Percentiles rank a stretch among this genome's conserved stretches.
phyloP scores from a whole-genome alignment of 1,140 invertebrate species.

The Micrasema minimum region DNA sequence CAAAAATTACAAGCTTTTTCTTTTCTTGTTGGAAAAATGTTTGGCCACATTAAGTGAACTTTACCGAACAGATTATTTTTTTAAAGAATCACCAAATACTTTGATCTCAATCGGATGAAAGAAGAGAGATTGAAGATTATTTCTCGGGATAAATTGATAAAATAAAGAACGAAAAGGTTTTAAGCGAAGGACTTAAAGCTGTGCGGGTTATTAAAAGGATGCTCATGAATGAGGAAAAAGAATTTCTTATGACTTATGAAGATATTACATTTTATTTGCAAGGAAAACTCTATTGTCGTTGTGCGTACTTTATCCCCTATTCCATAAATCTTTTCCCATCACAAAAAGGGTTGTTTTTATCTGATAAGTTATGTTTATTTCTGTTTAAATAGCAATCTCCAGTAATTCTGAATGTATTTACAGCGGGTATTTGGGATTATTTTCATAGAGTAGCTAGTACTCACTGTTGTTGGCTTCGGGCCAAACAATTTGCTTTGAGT shows the following conservation, averaged over 20 bases:
- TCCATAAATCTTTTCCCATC: constrained; percentile 16
- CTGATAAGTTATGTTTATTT: constrained; percentile 31
- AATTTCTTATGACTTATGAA: constrained; percentile 16
- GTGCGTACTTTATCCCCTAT: constrained; percentile 10
- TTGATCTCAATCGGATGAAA: constrained; percentile 25
- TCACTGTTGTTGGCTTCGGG: neutral
- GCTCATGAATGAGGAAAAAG: neutral
- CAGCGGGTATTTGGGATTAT: constrained; percentile 16
- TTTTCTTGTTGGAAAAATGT: too few relatives aligned
- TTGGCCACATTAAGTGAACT: too few relatives aligned
- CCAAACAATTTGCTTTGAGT: constrained; percentile 28
- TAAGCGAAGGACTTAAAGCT: constrained; percentile 18
- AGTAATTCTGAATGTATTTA: constrained; percentile 33
- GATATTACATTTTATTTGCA: constrained; percentile 28
- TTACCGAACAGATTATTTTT: too few relatives aligned
- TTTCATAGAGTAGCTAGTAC: constrained; percentile 10
- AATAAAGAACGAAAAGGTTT: constrained; percentile 28
- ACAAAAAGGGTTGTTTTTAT: constrained; percentile 32
- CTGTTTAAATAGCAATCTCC: constrained; percentile 26
- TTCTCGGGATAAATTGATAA: constrained; percentile 36
- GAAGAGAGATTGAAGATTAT: constrained; percentile 34
- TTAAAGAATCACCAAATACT: constrained; percentile 20
- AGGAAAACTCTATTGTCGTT: constrained; percentile 27
- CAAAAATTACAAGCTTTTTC: too few relatives aligned
- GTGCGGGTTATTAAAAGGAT: constrained; percentile 34